Evolutionary conservation across 1,140 invertebrate species (phyloP).

Genomic region (Venustaconcha ellipsiformis): DNA sequence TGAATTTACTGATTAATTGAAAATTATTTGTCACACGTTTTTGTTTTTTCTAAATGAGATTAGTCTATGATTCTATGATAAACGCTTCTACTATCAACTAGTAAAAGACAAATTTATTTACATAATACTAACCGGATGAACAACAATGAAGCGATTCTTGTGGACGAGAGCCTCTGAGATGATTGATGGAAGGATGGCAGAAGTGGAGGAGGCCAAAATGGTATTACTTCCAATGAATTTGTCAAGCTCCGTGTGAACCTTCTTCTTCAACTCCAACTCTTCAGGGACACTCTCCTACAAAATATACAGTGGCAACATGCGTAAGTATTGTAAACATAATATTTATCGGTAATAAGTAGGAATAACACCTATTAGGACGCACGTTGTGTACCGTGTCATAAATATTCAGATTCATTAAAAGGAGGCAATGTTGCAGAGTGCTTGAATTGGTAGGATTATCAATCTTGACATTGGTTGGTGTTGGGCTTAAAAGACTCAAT

Average conservation of each 20-base stretch:
- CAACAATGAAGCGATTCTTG: slow-evolving; percentile 80
- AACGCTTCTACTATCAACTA: no score
- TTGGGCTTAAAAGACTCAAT: not conserved
- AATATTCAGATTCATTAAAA: not conserved
- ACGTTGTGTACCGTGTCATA: not conserved
- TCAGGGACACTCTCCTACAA: slow-evolving; percentile 81
- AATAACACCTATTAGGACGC: not conserved
- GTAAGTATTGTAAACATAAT: not conserved
- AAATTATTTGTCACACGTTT: no score
- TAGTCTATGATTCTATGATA: no score
- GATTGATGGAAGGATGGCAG: slow-evolving; percentile 86
- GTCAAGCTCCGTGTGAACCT: slow-evolving; percentile 79
- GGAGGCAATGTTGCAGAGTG: not conserved
- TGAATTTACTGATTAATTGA: no score
- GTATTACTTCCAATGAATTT: slow-evolving; percentile 73
- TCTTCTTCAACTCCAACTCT: slow-evolving; percentile 83
- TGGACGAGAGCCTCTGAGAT: slow-evolving; percentile 84
- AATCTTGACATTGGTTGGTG: not conserved
- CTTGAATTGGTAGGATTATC: not conserved
- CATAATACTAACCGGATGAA: slow-evolving; percentile 80
- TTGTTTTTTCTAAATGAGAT: no score
- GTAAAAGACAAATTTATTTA: no score
- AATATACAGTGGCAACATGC: not conserved
- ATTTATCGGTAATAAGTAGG: not conserved
- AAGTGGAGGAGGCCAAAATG: slow-evolving; percentile 86